These are phyloP conservation scores for Eulemur macaco DNA, from an alignment of 2,113 vertebrate species.

Conservation along the genomic window DNA sequence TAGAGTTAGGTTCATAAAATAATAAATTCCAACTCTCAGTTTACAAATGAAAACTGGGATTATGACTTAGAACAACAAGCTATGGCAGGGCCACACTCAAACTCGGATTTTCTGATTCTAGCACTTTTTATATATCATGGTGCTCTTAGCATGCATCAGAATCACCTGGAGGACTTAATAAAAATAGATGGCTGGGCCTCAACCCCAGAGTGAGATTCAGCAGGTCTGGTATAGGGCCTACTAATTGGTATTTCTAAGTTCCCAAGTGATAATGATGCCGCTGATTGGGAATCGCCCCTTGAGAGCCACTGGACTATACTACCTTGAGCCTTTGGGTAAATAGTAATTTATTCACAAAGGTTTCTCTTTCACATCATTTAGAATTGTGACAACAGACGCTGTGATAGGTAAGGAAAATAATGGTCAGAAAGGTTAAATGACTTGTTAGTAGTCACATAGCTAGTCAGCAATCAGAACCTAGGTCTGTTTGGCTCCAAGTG, in stretches of 20 bases:
- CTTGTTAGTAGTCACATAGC: neutral
- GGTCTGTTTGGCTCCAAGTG: neutral
- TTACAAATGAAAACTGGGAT: slow-evolving; percentile 16
- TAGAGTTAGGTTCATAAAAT: neutral
- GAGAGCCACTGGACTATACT: neutral
- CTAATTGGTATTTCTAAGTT: neutral
- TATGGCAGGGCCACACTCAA: neutral
- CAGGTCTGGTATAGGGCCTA: neutral
- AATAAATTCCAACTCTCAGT: slow-evolving; percentile 4
- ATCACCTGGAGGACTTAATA: neutral
- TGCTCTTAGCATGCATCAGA: neutral
- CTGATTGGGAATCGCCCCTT: neutral
- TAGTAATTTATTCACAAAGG: slow-evolving; percentile 21
- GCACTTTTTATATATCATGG: neutral
- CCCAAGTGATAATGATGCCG: neutral
- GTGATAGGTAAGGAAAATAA: neutral
- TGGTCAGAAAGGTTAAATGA: slow-evolving; percentile 11
- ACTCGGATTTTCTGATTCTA: neutral
- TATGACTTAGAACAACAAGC: neutral
- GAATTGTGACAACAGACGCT: neutral
- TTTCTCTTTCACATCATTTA: neutral
- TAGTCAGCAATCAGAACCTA: slow-evolving; percentile 19
- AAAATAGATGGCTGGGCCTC: neutral
- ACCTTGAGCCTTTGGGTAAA: slow-evolving; percentile 5
- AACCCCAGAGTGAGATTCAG: neutral